phyloP scores from a whole-genome alignment of 2,797 vertebrate genomes.

The Lepilemur ruficaudatus region DNA sequence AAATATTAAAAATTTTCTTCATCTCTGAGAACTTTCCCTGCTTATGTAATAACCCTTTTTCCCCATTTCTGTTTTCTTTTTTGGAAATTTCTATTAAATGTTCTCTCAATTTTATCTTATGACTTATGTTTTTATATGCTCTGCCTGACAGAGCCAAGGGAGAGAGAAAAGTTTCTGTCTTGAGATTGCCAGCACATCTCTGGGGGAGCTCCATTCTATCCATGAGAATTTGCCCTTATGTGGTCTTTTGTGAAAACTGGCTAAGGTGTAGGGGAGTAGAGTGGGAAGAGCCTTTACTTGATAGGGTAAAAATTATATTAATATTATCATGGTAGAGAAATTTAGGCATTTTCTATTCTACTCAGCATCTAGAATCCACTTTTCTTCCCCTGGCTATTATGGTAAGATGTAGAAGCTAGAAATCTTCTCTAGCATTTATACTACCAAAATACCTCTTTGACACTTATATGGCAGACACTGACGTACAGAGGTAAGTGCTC shows the following conservation, averaged over 20 bases:
- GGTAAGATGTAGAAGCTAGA: not conserved
- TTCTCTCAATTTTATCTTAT: not conserved
- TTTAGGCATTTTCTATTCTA: not conserved
- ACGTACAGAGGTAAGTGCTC: not conserved
- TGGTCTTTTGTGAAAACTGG: not conserved
- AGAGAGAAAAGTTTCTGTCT: not conserved
- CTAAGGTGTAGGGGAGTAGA: fast-evolving
- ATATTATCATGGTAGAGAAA: not conserved
- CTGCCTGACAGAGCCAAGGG: not conserved
- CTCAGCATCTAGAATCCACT: not conserved
- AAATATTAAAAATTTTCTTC: not conserved
- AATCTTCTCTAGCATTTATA: not conserved
- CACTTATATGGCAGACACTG: not conserved
- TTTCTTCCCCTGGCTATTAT: not conserved
- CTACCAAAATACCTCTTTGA: not conserved
- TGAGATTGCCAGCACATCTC: not conserved
- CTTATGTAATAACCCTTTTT: not conserved
- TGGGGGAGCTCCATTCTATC: fast-evolving
- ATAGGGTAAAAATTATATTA: not conserved
- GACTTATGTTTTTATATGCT: not conserved
- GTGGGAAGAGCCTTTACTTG: not conserved
- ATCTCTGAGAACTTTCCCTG: not conserved
- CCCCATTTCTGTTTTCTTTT: not conserved
- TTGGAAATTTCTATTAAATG: not conserved
- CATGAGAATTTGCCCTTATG: too few relatives aligned